These are phyloP conservation scores for Littorina saxatilis DNA, from an alignment of 1,140 invertebrate species.

Conservation along the genomic window DNA sequence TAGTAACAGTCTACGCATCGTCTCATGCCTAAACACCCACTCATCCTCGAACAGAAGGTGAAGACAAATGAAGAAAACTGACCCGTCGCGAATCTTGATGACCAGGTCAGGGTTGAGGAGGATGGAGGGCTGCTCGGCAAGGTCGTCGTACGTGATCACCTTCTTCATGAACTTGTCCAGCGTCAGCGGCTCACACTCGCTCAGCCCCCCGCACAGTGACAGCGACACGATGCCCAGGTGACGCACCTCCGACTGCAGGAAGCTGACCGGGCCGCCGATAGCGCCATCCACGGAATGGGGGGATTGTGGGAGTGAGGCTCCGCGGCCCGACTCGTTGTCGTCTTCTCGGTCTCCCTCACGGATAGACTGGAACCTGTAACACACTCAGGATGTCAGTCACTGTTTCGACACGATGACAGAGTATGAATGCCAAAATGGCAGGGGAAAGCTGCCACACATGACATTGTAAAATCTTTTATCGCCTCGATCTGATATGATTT, in stretches of 20 bases:
- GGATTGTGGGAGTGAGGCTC: conserved; percentile 93
- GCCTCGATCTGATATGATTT: too few species aligned
- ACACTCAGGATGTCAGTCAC: too few species aligned
- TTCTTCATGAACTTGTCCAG: conserved; percentile 84
- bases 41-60: too few species aligned
- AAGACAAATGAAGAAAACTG: too few species aligned
- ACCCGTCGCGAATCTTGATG: conserved; percentile 90
- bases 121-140: conserved; percentile 84
- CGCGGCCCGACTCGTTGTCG: conserved; percentile 96
- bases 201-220: conserved; percentile 88
- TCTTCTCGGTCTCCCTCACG: conserved; percentile 81
- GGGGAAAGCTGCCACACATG: too few species aligned
- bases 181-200: conserved; percentile 76
- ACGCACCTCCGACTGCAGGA: conserved; percentile 73
- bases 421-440: too few species aligned
- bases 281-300: conserved; percentile 91
- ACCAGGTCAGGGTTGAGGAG: conserved; percentile 91
- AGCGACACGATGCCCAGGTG: conserved; percentile 75
- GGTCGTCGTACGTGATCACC: conserved; percentile 88
- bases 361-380: conserved; percentile 47
- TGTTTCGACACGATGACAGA: too few species aligned
- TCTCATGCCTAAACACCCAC: too few species aligned
- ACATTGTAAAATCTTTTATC: too few species aligned
- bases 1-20: too few species aligned
- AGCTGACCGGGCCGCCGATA: conserved; percentile 70